These are phyloP conservation scores for Choristoneura rosaceana DNA, from an alignment of 2,888 invertebrate genomes.

Conservation along the genomic window DNA sequence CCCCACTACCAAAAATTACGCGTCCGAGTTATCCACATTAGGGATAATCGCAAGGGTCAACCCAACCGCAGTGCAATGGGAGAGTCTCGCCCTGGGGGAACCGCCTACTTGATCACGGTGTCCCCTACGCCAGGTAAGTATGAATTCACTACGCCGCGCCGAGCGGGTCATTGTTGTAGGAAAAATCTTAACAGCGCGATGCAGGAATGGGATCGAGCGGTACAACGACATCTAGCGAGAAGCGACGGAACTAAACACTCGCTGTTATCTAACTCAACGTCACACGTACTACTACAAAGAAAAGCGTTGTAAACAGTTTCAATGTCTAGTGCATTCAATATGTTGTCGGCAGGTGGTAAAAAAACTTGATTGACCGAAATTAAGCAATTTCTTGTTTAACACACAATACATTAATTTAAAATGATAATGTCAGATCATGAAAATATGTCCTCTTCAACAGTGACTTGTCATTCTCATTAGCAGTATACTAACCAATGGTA, in stretches of 20 bases:
- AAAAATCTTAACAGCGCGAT: constrained; percentile 2
- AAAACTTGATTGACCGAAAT: not conserved
- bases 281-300: too few relatives aligned
- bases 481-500: constrained; percentile 88
- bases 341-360: too few relatives aligned
- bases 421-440: not conserved
- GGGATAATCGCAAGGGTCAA: constrained; percentile 8
- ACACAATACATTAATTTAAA: not conserved
- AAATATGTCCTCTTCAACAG: not conserved
- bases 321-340: too few relatives aligned
- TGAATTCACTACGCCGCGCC: not conserved
- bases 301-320: too few relatives aligned
- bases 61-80: constrained; percentile 6
- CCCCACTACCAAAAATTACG: constrained; percentile 1
- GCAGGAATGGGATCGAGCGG: not conserved
- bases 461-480: not conserved
- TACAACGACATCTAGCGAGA: constrained; percentile 6
- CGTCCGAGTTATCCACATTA: constrained; percentile 8
- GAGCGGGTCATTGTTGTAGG: not conserved
- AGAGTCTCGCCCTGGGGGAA: constrained; percentile 6
- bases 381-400: constrained; percentile 5
- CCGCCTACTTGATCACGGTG: constrained; percentile 3
- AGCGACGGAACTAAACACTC: not conserved
- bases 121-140: constrained; percentile 8
- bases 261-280: too few relatives aligned